Percentiles rank a stretch among this genome's conserved stretches.
Evolutionary conservation across 2,113 vertebrate genomes (phyloP).

Genomic region (Paralichthys olivaceus): DNA sequence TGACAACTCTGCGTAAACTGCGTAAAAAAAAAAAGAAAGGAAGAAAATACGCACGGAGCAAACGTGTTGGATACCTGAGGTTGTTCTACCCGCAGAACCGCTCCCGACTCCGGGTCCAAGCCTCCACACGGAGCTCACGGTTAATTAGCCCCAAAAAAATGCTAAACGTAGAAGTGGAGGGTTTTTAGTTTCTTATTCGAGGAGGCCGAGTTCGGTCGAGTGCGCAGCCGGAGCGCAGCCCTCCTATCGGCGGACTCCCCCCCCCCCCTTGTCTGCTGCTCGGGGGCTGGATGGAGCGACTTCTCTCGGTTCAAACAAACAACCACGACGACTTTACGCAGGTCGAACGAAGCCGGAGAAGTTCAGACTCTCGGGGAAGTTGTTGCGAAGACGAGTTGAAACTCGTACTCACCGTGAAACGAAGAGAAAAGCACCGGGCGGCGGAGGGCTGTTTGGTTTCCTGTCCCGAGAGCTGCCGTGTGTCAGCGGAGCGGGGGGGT

Average conservation of each 20-base stretch:
- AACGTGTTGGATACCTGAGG: constrained; percentile 28
- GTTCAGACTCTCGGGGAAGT: background rate
- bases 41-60: constrained; percentile 15
- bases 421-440: constrained; percentile 59
- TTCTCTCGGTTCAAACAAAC: constrained; percentile 43
- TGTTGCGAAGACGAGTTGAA: accelerated
- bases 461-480: constrained; percentile 80
- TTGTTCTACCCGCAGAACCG: background rate
- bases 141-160: background rate
- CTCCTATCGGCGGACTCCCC: constrained; percentile 50
- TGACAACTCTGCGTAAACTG: constrained; percentile 25
- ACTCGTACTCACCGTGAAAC: constrained; percentile 73
- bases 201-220: background rate
- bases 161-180: too few species aligned
- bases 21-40: constrained; percentile 42
- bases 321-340: background rate
- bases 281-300: constrained; percentile 13
- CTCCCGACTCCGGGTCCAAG: background rate
- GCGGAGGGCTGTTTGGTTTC: constrained; percentile 68
- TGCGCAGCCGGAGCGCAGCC: constrained; percentile 53
- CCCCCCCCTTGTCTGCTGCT: constrained; percentile 37
- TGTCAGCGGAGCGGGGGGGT: constrained; percentile 54
- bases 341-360: background rate
- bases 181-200: background rate
- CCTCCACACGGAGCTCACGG: accelerated